These are phyloP conservation scores for Phyllostomus discolor DNA, from an alignment of 2,113 vertebrate genomes.

Conservation along the genomic window DNA sequence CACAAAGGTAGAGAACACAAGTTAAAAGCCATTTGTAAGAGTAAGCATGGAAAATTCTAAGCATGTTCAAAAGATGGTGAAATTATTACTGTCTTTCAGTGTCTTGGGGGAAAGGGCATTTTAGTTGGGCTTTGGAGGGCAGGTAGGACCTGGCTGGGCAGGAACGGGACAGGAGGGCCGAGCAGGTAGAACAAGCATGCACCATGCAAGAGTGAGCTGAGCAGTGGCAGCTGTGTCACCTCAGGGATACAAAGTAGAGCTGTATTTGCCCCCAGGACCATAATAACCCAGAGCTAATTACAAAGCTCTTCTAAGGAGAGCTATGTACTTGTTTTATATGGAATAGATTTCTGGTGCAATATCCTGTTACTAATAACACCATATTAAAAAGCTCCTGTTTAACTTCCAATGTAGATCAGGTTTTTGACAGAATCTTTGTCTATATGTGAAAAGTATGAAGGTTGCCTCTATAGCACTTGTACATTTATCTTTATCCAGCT, in stretches of 20 bases:
- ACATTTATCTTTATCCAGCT: constrained; percentile 18
- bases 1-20: background rate
- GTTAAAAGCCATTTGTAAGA: background rate
- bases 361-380: background rate
- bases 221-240: background rate
- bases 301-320: background rate
- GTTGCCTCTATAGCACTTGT: background rate
- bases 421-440: constrained; percentile 17
- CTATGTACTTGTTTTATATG: background rate
- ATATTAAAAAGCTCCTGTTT: background rate
- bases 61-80: background rate
- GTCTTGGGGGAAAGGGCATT: background rate
- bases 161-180: rapidly evolving
- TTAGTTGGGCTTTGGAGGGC: background rate
- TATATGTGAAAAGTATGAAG: constrained; percentile 1
- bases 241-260: background rate
- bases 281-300: background rate
- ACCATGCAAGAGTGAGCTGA: background rate
- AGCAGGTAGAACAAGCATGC: background rate
- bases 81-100: background rate
- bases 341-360: background rate
- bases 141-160: background rate
- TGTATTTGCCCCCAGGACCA: background rate
- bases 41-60: background rate
- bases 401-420: background rate